These are phyloP conservation scores for Noctua janthe DNA, from an alignment of 2,888 invertebrate genomes.

Conservation along the genomic window DNA sequence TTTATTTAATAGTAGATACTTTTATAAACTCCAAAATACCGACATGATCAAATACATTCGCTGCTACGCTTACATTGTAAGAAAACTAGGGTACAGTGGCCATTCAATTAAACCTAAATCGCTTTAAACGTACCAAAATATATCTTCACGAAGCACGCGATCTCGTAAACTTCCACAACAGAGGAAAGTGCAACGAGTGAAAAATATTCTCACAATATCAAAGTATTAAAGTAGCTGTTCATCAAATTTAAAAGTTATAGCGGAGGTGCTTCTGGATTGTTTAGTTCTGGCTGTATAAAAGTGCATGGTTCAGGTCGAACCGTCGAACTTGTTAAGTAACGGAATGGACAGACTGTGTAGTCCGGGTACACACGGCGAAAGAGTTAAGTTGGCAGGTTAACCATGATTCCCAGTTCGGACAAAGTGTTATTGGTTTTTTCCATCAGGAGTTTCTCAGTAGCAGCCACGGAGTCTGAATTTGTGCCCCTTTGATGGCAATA, in stretches of 20 bases:
- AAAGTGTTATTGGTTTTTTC: not conserved
- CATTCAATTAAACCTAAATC: constrained; percentile 44
- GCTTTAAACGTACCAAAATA: constrained; percentile 42
- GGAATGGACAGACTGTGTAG: constrained; percentile 76
- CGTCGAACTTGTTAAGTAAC: constrained; percentile 76
- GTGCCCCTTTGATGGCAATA: not conserved
- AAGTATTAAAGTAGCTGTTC: constrained; percentile 75
- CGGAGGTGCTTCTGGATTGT: constrained; percentile 63
- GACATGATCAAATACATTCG: not conserved
- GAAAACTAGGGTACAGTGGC: constrained; percentile 13
- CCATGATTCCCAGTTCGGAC: not conserved
- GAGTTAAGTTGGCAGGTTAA: not conserved
- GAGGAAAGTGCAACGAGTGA: constrained; percentile 66
- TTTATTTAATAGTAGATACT: not conserved
- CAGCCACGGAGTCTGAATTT: not conserved
- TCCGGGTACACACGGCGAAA: constrained; percentile 44
- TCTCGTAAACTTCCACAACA: constrained; percentile 53
- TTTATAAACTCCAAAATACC: not conserved
- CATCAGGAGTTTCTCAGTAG: not conserved
- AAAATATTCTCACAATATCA: constrained; percentile 73
- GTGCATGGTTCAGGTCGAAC: constrained; percentile 64
- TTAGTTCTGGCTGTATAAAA: constrained; percentile 72
- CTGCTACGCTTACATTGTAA: constrained; percentile 3
- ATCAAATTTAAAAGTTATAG: constrained; percentile 80
- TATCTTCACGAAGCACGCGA: constrained; percentile 46